These are phyloP conservation scores for Gerris lacustris DNA, from an alignment of 2,888 invertebrate species.

Conservation along the genomic window DNA sequence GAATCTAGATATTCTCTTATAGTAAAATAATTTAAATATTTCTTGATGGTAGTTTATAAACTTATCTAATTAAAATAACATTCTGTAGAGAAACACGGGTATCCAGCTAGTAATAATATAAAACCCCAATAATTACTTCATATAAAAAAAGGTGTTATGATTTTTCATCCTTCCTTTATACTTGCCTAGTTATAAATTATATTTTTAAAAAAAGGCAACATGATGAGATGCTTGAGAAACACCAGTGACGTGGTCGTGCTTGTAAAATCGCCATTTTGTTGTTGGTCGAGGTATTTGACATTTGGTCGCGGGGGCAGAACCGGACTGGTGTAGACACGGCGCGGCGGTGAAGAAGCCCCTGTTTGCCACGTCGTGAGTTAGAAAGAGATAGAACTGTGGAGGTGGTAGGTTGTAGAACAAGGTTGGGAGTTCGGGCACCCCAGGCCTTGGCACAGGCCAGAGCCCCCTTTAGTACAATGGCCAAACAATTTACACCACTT, in stretches of 20 bases:
- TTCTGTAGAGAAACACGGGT: too few species aligned
- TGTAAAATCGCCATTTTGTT: neutral
- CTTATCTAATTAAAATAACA: too few species aligned
- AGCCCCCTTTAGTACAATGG: slow-evolving; percentile 1
- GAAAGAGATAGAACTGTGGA: neutral
- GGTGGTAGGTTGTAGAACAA: neutral
- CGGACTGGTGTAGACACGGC: neutral
- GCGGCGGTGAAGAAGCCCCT: neutral
- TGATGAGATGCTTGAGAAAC: too few species aligned
- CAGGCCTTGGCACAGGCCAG: slow-evolving; percentile 1
- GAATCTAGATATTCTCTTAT: too few species aligned
- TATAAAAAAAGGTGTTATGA: too few species aligned
- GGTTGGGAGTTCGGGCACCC: neutral
- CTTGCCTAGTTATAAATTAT: too few species aligned
- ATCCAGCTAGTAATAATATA: too few species aligned
- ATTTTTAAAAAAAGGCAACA: too few species aligned
- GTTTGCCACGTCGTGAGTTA: neutral
- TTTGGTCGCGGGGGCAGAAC: slow-evolving; percentile 2
- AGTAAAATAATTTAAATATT: too few species aligned
- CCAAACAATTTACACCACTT: slow-evolving; percentile 5
- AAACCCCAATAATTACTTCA: too few species aligned
- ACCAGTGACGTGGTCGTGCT: neutral
- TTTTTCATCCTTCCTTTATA: too few species aligned
- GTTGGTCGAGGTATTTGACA: neutral
- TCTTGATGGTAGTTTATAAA: too few species aligned